Percentiles rank a stretch among this genome's conserved stretches.
phyloP scores from a whole-genome alignment of 2,888 invertebrate species.

The Drosophila nigritarsus region DNA sequence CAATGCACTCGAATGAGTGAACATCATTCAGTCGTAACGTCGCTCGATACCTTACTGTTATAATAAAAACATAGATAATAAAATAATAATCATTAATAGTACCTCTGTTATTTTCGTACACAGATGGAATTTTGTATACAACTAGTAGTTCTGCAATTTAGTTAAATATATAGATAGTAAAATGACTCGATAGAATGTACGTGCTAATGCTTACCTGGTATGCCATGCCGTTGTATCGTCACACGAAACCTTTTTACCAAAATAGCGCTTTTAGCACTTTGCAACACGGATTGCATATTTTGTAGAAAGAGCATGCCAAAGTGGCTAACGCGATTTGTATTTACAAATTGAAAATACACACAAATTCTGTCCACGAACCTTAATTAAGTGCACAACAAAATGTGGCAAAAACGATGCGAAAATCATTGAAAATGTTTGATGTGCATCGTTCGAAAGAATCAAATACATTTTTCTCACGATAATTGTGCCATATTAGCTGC shows the following conservation, averaged over 20 bases:
- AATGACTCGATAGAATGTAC: background rate
- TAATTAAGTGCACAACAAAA: background rate
- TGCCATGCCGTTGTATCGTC: conserved; percentile 15
- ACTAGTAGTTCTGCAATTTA: background rate
- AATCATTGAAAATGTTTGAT: background rate
- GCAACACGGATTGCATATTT: conserved; percentile 28
- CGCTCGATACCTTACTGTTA: background rate
- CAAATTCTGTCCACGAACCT: background rate
- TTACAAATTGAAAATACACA: conserved; percentile 22
- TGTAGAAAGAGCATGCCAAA: conserved; percentile 47
- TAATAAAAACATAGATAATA: background rate
- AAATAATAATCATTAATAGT: background rate
- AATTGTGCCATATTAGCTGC: conserved; percentile 31
- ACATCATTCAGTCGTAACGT: conserved; percentile 13
- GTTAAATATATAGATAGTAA: background rate
- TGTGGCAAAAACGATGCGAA: background rate
- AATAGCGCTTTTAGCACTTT: conserved; percentile 28
- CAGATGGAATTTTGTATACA: background rate
- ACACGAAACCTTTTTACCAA: background rate
- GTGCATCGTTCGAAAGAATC: background rate
- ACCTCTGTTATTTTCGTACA: background rate
- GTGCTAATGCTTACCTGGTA: background rate
- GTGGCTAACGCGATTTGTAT: conserved; percentile 44
- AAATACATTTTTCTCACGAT: conserved; percentile 15
- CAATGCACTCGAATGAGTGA: background rate